These are phyloP conservation scores for Ceratina japonica DNA, from an alignment of 1,140 invertebrate genomes.

Conservation along the genomic window DNA sequence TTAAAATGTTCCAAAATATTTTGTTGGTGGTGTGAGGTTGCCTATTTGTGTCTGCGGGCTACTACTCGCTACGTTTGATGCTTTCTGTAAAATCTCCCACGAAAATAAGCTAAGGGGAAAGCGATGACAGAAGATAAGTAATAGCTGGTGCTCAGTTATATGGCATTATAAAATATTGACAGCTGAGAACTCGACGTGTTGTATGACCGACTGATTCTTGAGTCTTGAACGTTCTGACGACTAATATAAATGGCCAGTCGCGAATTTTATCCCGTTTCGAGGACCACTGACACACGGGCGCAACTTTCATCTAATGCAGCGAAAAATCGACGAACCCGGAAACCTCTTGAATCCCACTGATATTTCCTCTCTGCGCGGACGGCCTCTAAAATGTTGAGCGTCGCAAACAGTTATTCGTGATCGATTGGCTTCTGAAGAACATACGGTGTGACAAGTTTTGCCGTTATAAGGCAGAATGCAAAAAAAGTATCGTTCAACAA, in stretches of 20 bases:
- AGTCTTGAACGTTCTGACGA: constrained; percentile 12
- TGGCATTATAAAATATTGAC: constrained; percentile 19
- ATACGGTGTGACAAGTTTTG: too few relatives aligned
- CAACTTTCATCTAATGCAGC: neutral
- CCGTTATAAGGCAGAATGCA: too few relatives aligned
- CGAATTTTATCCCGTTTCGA: neutral
- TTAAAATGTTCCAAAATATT: neutral
- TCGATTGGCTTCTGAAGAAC: neutral
- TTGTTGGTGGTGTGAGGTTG: neutral
- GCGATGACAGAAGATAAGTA: constrained; percentile 23
- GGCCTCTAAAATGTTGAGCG: too few relatives aligned
- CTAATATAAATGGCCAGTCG: constrained; percentile 22
- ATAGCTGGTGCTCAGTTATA: constrained; percentile 28
- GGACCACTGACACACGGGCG: neutral
- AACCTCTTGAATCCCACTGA: neutral
- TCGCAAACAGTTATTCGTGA: neutral
- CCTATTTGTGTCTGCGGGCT: too few relatives aligned
- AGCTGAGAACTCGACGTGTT: constrained; percentile 34
- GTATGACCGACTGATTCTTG: neutral
- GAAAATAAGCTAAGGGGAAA: constrained; percentile 21
- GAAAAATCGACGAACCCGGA: neutral
- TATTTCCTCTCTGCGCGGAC: neutral
- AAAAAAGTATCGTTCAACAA: too few relatives aligned
- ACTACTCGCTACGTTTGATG: constrained; percentile 24
- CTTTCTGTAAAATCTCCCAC: too few relatives aligned